phyloP scores from a whole-genome alignment of 1,140 invertebrate genomes.

The Danaus melanippus region DNA sequence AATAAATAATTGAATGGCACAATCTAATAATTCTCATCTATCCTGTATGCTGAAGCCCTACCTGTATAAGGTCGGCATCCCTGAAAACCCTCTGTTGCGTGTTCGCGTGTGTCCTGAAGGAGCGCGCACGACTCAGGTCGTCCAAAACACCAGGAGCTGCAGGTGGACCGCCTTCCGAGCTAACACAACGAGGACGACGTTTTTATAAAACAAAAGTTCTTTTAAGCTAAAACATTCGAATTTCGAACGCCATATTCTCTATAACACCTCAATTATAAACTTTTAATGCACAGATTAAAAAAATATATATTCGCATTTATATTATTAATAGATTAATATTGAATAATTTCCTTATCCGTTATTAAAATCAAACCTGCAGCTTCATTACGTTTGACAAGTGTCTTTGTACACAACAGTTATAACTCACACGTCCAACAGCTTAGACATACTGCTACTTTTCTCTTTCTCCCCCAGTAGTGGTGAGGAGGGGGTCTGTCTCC shows the following conservation, averaged over 20 bases:
- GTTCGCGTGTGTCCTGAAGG: slow-evolving; percentile 86
- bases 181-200: too few species aligned
- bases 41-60: slow-evolving; percentile 9
- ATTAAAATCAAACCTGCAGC: slow-evolving; percentile 9
- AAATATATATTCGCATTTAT: not conserved
- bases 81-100: slow-evolving; percentile 88
- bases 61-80: slow-evolving; percentile 88
- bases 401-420: slow-evolving; percentile 1
- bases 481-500: slow-evolving; percentile 51
- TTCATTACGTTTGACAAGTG: slow-evolving; percentile 21
- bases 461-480: slow-evolving; percentile 78
- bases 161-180: not conserved
- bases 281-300: too few species aligned
- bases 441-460: slow-evolving; percentile 87
- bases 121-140: slow-evolving; percentile 88
- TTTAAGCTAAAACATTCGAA: too few species aligned
- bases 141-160: slow-evolving; percentile 65
- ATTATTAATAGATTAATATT: not conserved
- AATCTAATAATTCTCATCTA: too few species aligned
- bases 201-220: too few species aligned
- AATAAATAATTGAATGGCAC: too few species aligned
- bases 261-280: too few species aligned
- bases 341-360: slow-evolving; percentile 1
- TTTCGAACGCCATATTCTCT: too few species aligned
- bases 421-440: slow-evolving; percentile 81